These are phyloP conservation scores for Polia nebulosa DNA, from an alignment of 2,888 invertebrate species.

Conservation along the genomic window DNA sequence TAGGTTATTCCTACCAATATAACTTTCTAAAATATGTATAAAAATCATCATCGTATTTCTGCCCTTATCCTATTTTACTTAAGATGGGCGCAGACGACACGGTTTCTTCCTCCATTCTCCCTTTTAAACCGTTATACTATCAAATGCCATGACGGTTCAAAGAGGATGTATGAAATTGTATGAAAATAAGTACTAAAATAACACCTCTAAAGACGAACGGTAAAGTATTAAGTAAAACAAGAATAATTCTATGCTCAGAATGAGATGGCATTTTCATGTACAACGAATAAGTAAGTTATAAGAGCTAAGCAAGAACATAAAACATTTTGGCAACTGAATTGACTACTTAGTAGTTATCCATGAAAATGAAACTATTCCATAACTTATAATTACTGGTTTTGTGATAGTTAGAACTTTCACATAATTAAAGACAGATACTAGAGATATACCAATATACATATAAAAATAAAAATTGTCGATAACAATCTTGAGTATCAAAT, in stretches of 20 bases:
- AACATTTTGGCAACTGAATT: too few relatives aligned
- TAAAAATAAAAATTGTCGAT: too few relatives aligned
- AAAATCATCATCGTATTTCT: not conserved
- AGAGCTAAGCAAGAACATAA: slow-evolving; percentile 24
- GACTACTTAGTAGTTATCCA: too few relatives aligned
- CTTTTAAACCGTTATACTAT: not conserved
- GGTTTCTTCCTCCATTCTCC: not conserved
- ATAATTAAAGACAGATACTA: too few relatives aligned
- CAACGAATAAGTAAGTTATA: slow-evolving; percentile 24
- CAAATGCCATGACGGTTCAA: too few relatives aligned
- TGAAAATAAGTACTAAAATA: slow-evolving; percentile 32
- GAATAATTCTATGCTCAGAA: slow-evolving; percentile 58
- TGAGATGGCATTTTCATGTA: slow-evolving; percentile 58
- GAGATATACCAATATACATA: too few relatives aligned
- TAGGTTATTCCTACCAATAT: too few relatives aligned
- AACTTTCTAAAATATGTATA: not conserved
- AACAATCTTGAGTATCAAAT: too few relatives aligned
- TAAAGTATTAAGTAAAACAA: slow-evolving; percentile 43
- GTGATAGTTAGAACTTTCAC: too few relatives aligned
- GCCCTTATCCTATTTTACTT: not conserved
- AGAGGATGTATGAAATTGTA: too few relatives aligned
- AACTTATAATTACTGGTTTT: too few relatives aligned
- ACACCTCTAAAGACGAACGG: slow-evolving; percentile 25
- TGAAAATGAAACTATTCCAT: too few relatives aligned
- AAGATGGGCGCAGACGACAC: not conserved